Base-by-base conservation (phyloP, 2,113 vertebrate species). In the Macrotus californicus region DNA sequence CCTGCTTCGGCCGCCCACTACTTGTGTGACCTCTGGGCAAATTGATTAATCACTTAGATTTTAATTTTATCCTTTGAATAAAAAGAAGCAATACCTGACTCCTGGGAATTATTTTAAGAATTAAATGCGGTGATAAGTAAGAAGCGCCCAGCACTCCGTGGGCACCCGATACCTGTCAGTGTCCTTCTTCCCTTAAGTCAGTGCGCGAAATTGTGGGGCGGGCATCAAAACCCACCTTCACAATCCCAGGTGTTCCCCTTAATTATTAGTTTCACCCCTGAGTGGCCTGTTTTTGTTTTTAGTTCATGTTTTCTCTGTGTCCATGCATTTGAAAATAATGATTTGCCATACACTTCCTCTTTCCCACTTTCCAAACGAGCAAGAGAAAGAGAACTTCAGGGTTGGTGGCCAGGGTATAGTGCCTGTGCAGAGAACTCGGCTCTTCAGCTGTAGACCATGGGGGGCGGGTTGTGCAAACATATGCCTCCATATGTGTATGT, bases 81-180 rank as follows among this genome's bases (percentile, higher is more conserved):
- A 66, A 86, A 83, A 61, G 46, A 69, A 89, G 21, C 18, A 66
- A 77, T 19, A 80, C 13, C n/a, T 83, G 8, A 41, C n/a, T 70
- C 75, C 48, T 0, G 24, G 61, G 80, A n/a, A 21, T 59, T 36
- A 56, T 52, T 66, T 82, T 26, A 88, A 92, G 91, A 91, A 82
- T 86, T 64, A 26, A 56, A 64, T 31, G 80, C 59, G 43, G 76
- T 13, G 10, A 64, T 11, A 46, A 39, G 61, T 56, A 73, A 46
- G 70, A 92, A 86, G 11, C 21, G 3, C 34, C 22, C 36, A 41
- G 67, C 12, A 46, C 36, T 54, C 43, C 24, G 13, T 19, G 82
- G n/a, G 24, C 34, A 50, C 31, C 26, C 4, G 19, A 61, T 29
- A n/a, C 11, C 56, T 1, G 0, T 9, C 2, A 16, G 19, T 6